Conservation (phyloP, 2,888 invertebrate genomes). For the Eupithecia pulchellata region DNA sequence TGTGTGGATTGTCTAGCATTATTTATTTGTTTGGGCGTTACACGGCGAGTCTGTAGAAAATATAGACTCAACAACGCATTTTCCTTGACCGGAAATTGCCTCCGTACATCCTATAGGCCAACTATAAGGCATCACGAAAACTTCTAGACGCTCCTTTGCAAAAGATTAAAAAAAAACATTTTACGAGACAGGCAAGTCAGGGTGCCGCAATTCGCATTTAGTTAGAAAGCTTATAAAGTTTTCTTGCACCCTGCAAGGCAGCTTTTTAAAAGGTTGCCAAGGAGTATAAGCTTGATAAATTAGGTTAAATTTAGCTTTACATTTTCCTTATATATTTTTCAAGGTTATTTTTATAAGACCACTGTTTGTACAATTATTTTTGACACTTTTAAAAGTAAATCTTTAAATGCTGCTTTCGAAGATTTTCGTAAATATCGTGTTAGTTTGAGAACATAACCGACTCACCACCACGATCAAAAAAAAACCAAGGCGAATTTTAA, state of each 20-base stretch:
- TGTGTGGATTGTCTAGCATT: too few species aligned
- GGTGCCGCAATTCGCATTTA: neutral
- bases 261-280: neutral
- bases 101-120: too few species aligned
- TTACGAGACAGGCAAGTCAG: neutral
- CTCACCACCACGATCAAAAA: too few species aligned
- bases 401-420: too few species aligned
- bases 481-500: too few species aligned
- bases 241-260: neutral
- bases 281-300: neutral
- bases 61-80: neutral
- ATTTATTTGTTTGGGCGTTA: too few species aligned
- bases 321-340: neutral
- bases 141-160: neutral
- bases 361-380: neutral
- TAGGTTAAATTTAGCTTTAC: neutral
- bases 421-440: too few species aligned
- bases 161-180: neutral
- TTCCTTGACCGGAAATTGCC: neutral
- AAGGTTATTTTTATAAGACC: neutral
- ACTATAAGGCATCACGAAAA: neutral
- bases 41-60: neutral
- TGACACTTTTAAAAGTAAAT: neutral
- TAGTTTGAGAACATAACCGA: too few species aligned
- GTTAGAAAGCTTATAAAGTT: neutral